Evolutionary conservation across 2,888 invertebrate genomes (phyloP), one percentile per base, ranked within the genome.

Genomic region (Platypus cylindrus): DNA sequence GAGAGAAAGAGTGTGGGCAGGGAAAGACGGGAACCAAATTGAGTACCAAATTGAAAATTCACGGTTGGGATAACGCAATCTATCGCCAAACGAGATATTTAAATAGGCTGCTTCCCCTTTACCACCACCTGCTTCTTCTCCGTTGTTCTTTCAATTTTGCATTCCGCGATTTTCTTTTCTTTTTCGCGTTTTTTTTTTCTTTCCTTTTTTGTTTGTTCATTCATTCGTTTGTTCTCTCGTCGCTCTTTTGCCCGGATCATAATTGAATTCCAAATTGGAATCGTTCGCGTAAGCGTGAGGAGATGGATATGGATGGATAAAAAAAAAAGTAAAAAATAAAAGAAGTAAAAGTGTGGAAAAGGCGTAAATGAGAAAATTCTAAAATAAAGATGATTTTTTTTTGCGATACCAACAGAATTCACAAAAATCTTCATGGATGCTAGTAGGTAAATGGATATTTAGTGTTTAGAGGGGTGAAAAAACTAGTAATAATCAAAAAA

Each of bases 61-160:
- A 38, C 37, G 37, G 34, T 38, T 26, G 30, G 34, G 37, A 38
- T 38, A 38, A 38, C 37, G 34, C 37, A 38, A 38, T 38, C 37
- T 38, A 38, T 34, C 25, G 34, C 17, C 34, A 38, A 38, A 38
- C 37, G 34, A 38, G 37, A 38, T 38, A 38, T 38, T 38, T 38
- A 38, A 38, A 38, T 38, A 38, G 37, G 37, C 37, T 33, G n/a
- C n/a, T n/a, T n/a, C n/a, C n/a, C n/a, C n/a, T n/a, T n/a, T n/a
- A n/a, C n/a, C n/a, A n/a, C n/a, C n/a, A n/a, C n/a, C n/a, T n/a
- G n/a, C n/a, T n/a, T n/a, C n/a, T n/a, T n/a, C n/a, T 33, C 34
- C 37, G 34, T 38, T 38, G 37, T 38, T 38, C 37, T 38, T 38
- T 38, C 37, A 38, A 38, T 38, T 38, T 34, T 38, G 34, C 37